Evolutionary conservation across 1,140 invertebrate genomes (phyloP), one percentile per base, ranked within the genome.

Genomic region (Drosophila teissieri): DNA sequence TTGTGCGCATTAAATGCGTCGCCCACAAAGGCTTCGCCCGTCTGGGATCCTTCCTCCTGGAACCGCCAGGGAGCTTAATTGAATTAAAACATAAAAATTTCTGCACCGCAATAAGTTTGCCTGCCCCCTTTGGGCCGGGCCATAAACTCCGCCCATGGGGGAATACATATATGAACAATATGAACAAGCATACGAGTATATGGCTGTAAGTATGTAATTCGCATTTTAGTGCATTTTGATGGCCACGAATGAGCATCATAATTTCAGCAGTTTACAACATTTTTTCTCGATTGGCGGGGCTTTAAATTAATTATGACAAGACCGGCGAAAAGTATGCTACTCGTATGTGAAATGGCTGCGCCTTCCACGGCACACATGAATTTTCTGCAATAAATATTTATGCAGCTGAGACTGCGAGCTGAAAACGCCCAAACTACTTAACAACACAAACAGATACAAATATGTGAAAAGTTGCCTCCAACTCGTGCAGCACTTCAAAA

Each of bases 391-490:
- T 86, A 86, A 86, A 86, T 86, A 86, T 86, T 86, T 86, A 86
- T 86, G 83, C 83, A 86, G 83, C 75, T 79, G 79, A 72, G 70
- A 80, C 57, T 68, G 55, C 65, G 22, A 67, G 62, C 24, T 68
- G 64, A 34, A 45, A 70, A 54, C 63, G 49, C 52, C 69, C 57
- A 74, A 82, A 86, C 83, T 86, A 86, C 83, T 86, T 88, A 83
- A 88, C 79, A 86, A 83, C 83, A 88, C 84, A 86, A 86, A 88
- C 83, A 86, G 83, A 86, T 86, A 86, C 83, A 83, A 83, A 86
- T 86, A 86, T 86, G 79, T 78, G 83, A 88, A 86, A 86, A 86
- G 83, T 86, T 86, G 74, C 61, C 65, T 72, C 68, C 61, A 81
- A 62, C 78, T 64, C 14, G 65, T 46, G 62, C 49, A 44, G 58